A percentile compares a stretch with the other conserved stretches of the same genome.
phyloP scores from a whole-genome alignment of 2,888 invertebrate genomes.

The Temnothorax rugatulus region DNA sequence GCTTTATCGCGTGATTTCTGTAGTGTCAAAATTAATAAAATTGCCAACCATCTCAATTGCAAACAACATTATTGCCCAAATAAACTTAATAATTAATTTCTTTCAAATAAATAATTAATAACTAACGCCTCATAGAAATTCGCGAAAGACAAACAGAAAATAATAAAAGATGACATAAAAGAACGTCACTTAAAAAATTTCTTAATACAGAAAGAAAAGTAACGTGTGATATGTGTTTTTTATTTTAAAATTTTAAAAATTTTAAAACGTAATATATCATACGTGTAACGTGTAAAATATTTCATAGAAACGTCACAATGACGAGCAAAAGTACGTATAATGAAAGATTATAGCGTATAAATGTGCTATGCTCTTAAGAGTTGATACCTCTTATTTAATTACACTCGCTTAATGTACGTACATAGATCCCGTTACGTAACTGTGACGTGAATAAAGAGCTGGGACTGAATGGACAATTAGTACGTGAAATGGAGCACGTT shows the following conservation, averaged over 20 bases:
- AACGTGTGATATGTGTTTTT: not conserved
- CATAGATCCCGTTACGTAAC: conserved; percentile 3
- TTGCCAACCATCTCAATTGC: not conserved
- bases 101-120: not conserved
- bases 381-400: conserved; percentile 33
- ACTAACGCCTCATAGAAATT: not conserved
- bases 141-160: not conserved
- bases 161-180: not conserved
- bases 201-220: not conserved
- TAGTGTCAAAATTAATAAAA: not conserved
- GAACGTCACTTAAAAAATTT: not conserved
- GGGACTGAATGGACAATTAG: conserved; percentile 18
- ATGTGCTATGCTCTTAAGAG: not conserved
- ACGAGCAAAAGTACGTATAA: not conserved
- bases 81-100: not conserved
- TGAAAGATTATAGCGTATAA: not conserved
- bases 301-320: not conserved
- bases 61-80: not conserved
- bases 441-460: conserved; percentile 1
- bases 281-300: no score
- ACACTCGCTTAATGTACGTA: not conserved
- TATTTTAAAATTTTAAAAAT: not conserved
- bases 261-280: not conserved
- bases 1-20: not conserved
- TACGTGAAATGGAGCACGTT: conserved; percentile 20